These are phyloP conservation scores for Epinotia bilunana DNA, from an alignment of 2,888 invertebrate species.

Conservation along the genomic window DNA sequence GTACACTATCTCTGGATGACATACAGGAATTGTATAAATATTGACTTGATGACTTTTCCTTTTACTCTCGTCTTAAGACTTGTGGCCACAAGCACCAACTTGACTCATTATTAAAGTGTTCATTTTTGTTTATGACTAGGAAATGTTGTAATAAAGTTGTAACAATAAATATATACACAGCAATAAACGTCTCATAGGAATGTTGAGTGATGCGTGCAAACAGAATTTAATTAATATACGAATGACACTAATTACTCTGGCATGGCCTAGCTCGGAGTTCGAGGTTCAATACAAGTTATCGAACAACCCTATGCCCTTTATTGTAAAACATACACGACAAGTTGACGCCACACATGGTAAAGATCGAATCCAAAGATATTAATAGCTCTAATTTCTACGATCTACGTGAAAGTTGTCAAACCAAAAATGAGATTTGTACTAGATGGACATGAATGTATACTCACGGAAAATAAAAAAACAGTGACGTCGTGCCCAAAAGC, in stretches of 20 bases:
- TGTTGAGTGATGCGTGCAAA: conserved; percentile 17
- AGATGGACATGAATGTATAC: conserved; percentile 84
- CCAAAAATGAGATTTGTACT: conserved; percentile 72
- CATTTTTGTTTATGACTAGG: conserved; percentile 24
- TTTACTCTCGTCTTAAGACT: conserved; percentile 5
- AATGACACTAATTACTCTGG: conserved; percentile 42
- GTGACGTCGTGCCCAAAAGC: conserved; percentile 95
- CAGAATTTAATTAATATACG: conserved; percentile 40
- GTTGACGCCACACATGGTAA: conserved; percentile 36
- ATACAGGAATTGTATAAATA: neutral
- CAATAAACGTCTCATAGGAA: conserved; percentile 14
- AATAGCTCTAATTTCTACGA: conserved; percentile 74
- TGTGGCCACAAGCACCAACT: conserved; percentile 20
- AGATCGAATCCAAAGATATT: conserved; percentile 63
- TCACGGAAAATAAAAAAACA: conserved; percentile 99
- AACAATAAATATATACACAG: neutral
- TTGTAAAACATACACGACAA: conserved; percentile 6
- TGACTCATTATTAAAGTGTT: conserved; percentile 17
- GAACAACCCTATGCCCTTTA: conserved; percentile 28
- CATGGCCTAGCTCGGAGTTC: conserved; percentile 61
- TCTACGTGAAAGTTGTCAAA: conserved; percentile 82
- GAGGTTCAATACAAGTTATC: conserved; percentile 26
- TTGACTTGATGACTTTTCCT: neutral
- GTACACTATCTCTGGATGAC: too few species aligned
- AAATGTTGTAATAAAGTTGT: conserved; percentile 7